Percentiles rank a stretch among this genome's conserved stretches.
phyloP scores from a whole-genome alignment of 2,888 invertebrate species.

The Ellobium chinense region DNA sequence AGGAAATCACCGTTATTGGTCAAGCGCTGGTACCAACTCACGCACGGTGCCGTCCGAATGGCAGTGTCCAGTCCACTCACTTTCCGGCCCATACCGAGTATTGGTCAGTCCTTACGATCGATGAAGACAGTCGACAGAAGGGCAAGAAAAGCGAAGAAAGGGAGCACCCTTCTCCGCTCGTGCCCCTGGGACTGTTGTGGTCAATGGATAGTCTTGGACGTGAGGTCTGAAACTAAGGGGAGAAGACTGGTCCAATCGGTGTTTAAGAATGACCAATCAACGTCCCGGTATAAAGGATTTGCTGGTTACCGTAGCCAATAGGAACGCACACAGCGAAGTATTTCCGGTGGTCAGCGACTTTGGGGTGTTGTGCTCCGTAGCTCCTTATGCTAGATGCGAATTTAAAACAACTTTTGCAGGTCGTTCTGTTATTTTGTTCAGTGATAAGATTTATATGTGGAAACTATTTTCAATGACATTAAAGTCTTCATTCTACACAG shows the following conservation, averaged over 20 bases:
- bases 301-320: background rate
- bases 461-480: too few relatives aligned
- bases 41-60: too few relatives aligned
- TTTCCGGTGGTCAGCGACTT: background rate
- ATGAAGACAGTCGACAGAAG: background rate
- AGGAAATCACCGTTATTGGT: too few relatives aligned
- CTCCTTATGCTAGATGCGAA: too few relatives aligned
- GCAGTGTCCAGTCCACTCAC: background rate
- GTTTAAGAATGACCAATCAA: slow-evolving; percentile 2
- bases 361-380: too few relatives aligned
- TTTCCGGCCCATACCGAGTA: slow-evolving; percentile 6
- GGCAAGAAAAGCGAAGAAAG: background rate
- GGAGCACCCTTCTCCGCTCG: background rate
- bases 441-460: too few relatives aligned
- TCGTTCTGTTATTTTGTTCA: too few relatives aligned
- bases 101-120: background rate
- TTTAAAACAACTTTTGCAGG: too few relatives aligned
- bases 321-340: background rate
- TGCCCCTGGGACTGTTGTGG: background rate
- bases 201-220: background rate
- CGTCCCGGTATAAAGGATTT: background rate
- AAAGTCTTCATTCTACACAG: too few relatives aligned
- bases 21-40: too few relatives aligned
- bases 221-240: background rate
- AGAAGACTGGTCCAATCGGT: background rate